Percentiles rank a stretch among this genome's conserved stretches.
Evolutionary conservation across 2,888 invertebrate genomes (phyloP).

Genomic region (Tubulanus polymorphus): DNA sequence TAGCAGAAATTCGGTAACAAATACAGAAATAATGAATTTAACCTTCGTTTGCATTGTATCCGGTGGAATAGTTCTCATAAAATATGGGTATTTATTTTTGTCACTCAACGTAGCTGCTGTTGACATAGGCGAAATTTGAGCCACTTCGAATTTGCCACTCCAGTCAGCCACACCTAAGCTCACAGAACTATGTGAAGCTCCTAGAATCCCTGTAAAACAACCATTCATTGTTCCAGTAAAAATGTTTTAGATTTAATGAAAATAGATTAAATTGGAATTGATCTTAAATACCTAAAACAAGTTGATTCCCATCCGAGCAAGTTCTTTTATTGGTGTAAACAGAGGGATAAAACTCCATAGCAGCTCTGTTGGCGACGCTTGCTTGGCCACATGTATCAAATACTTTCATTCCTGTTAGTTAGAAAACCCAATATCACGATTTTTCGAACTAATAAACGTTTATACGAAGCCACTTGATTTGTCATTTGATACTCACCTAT

Average conservation of each 20-base stretch:
- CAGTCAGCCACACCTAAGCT: conserved; percentile 58
- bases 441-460: neutral
- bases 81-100: conserved; percentile 28
- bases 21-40: neutral
- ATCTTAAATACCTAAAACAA: conserved; percentile 3
- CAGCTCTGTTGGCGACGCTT: conserved; percentile 22
- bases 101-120: conserved; percentile 32
- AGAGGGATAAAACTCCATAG: conserved; percentile 29
- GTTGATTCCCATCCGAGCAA: conserved; percentile 3
- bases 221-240: neutral
- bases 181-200: conserved; percentile 58
- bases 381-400: conserved; percentile 28
- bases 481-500: conserved; percentile 26
- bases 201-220: conserved; percentile 57
- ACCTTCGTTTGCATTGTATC: conserved; percentile 39
- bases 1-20: neutral
- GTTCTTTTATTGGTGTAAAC: conserved; percentile 9
- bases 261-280: neutral
- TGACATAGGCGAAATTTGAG: conserved; percentile 50
- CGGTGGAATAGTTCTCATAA: conserved; percentile 43
- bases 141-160: conserved; percentile 57
- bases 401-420: conserved; percentile 30
- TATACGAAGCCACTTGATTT: too few species aligned
- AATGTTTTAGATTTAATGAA: neutral
- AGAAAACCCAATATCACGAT: neutral